Evolutionary conservation across 2,113 vertebrate genomes (phyloP), one percentile per base, ranked within the genome.

Genomic region (Lucifuga dentata): DNA sequence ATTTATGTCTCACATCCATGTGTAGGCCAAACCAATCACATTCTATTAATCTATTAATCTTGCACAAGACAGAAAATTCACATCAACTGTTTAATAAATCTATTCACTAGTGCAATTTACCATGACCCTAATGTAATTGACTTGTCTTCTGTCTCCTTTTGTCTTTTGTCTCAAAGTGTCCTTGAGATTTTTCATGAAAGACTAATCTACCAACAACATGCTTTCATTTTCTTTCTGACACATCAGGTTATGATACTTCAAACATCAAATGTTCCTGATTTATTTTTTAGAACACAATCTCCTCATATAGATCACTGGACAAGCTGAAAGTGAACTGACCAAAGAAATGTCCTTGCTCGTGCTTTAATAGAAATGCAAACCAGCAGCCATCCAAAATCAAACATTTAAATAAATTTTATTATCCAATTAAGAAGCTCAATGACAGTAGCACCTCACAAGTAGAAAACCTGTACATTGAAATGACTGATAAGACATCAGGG

Each of bases 41-140:
- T 12, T 55, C 48, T 57, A 57, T 49, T 50, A 44, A 80, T 53
- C 24, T 57, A n/a, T n/a, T n/a, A n/a, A n/a, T n/a, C n/a, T n/a
- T 62, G 32, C 12, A 43, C 17, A 59, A 67, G 52, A 69, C 49
- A 49, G 9, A 5, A 16, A 61, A 41, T n/a, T n/a, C n/a, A n/a
- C n/a, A 16, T 38, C 69, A 48, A 62, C 48, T 36, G 11, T 38
- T 24, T 33, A 45, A 71, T 81, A 71, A 75, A 75, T 72, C 39
- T 59, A 45, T 58, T 39, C 33, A 16, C 48, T 44, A 55, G 43
- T 24, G n/a, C n/a, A n/a, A n/a, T n/a, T n/a, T n/a, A n/a, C n/a
- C n/a, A n/a, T 23, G 63, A 43, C 38, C 13, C 45, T 57, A 13
- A 56, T 38, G 59, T 73, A 70, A 73, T 68, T 55, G 67, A 76